These are phyloP conservation scores for Proterorhinus semilunaris DNA, from an alignment of 2,113 vertebrate genomes.

Conservation along the genomic window DNA sequence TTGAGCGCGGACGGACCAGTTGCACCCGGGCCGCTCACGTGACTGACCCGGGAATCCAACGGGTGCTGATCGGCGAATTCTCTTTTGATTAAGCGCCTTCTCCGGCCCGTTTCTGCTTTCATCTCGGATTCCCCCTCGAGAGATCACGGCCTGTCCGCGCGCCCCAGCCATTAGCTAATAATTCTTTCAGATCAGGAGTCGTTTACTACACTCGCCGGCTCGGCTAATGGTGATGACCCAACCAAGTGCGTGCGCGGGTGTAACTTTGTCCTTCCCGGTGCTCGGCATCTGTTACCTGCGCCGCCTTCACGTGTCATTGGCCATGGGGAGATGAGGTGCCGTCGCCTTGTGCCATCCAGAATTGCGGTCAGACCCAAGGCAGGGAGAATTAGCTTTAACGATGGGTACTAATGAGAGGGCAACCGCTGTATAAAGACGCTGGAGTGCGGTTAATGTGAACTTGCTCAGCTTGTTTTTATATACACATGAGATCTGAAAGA, in stretches of 20 bases:
- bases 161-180: slow-evolving; percentile 65
- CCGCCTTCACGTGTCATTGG: slow-evolving; percentile 70
- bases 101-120: slow-evolving; percentile 17
- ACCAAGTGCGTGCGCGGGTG: slow-evolving; percentile 18
- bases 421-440: slow-evolving; percentile 44
- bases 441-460: slow-evolving; percentile 44
- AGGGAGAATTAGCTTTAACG: slow-evolving; percentile 60
- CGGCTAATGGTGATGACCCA: slow-evolving; percentile 60
- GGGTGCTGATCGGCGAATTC: slow-evolving; percentile 47
- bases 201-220: slow-evolving; percentile 54
- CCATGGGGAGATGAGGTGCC: slow-evolving; percentile 58
- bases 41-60: slow-evolving; percentile 45
- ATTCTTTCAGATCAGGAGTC: slow-evolving; percentile 61
- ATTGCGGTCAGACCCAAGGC: slow-evolving; percentile 48
- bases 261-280: slow-evolving; percentile 14
- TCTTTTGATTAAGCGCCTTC: slow-evolving; percentile 39
- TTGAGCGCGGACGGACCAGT: slow-evolving; percentile 47
- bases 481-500: slow-evolving; percentile 18
- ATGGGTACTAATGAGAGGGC: slow-evolving; percentile 58
- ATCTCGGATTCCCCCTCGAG: slow-evolving; percentile 24
- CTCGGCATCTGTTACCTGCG: slow-evolving; percentile 61
- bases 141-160: slow-evolving; percentile 52
- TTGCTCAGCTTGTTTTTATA: slow-evolving; percentile 48
- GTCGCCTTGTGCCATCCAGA: slow-evolving; percentile 40
- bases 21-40: slow-evolving; percentile 49